Base-by-base conservation (phyloP, 2,888 invertebrate species). In the Epistrophe eligans region DNA sequence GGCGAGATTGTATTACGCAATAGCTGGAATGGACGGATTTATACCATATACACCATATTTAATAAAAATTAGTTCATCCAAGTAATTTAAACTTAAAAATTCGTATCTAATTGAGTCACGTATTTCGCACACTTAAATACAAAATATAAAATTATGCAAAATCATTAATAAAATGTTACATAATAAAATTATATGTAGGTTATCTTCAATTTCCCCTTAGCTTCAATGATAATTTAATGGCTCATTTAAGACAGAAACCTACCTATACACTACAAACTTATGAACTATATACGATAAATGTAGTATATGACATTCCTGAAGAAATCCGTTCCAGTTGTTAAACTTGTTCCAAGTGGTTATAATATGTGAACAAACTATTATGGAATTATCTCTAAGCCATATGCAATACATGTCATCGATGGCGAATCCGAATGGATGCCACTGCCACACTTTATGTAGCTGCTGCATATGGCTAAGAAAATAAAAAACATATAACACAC, bases 321-420 rank as follows among this genome's bases (percentile, higher is more conserved):
- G 50, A 4, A 45, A 55, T 79, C 17, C 45, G 71, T 79, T 66
- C 77, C 71, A 70, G 77, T 62, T 55, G 60, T 71, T 71, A 40
- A 64, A 71, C 70, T 60, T 43, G 71, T 70, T 79, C 11, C 38
- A 67, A 38, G 50, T 38, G 15, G 35, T 38, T 38, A 11, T 38
- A 32, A 8, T 40, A 62, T 57, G 11, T 43, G 57, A 64, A 57
- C 40, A 45, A 35, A 66, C 17, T 17, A 67, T 67, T 28, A 74
- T 43, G 43, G 62, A 55, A 55, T 74, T 43, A 74, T 62, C 28
- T 55, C 13, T 43, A 50, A 43, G 40, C 38, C 52, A 35, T 76
- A 32, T 57, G 76, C 64, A 52, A 67, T 67, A 24, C 38, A 52
- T 67, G 67, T 67, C 67, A 52, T 67, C 67, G 52, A 67, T 67